Percentiles rank a stretch among this genome's conserved stretches.
These are phyloP conservation scores for Matsumyia berberina DNA, from an alignment of 2,888 invertebrate species.

Conservation along the genomic window DNA sequence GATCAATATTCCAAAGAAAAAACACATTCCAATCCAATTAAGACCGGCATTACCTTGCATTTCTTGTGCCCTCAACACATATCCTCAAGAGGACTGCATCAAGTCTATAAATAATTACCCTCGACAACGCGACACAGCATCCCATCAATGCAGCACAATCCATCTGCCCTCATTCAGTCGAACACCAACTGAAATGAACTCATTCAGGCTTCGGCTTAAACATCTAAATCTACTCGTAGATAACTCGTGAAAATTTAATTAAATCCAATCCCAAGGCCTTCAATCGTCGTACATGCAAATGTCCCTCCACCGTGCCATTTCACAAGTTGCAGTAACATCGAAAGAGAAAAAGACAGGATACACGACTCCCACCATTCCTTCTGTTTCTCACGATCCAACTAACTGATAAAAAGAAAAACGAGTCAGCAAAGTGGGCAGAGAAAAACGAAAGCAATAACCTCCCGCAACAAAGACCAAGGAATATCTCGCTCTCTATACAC, in stretches of 20 bases:
- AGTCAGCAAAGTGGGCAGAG: neutral
- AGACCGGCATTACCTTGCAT: too few species aligned
- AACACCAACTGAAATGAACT: conserved; percentile 2
- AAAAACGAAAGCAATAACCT: conserved; percentile 74
- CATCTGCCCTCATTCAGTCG: conserved; percentile 4
- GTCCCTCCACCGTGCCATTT: conserved; percentile 40
- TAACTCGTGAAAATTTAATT: conserved; percentile 69
- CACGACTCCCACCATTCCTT: conserved; percentile 41
- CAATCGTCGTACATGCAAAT: conserved; percentile 51
- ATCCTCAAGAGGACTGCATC: conserved; percentile 2
- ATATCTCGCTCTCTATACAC: conserved; percentile 19
- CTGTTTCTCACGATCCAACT: conserved; percentile 28
- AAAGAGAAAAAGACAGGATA: too few species aligned
- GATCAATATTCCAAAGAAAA: too few species aligned
- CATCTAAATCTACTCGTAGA: conserved; percentile 50
- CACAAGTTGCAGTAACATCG: conserved; percentile 62
- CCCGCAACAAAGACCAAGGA: conserved; percentile 67
- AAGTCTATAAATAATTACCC: conserved; percentile 33
- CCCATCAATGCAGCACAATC: conserved; percentile 12
- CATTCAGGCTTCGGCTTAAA: conserved; percentile 9
- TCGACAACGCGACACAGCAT: conserved; percentile 15
- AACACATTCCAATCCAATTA: too few species aligned
- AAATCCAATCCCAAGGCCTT: conserved; percentile 46
- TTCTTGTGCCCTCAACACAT: too few species aligned
- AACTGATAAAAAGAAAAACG: conserved; percentile 33